Evolutionary conservation across 2,113 vertebrate species (phyloP), one percentile per base, ranked within the genome.

Genomic region (Uria aalge): DNA sequence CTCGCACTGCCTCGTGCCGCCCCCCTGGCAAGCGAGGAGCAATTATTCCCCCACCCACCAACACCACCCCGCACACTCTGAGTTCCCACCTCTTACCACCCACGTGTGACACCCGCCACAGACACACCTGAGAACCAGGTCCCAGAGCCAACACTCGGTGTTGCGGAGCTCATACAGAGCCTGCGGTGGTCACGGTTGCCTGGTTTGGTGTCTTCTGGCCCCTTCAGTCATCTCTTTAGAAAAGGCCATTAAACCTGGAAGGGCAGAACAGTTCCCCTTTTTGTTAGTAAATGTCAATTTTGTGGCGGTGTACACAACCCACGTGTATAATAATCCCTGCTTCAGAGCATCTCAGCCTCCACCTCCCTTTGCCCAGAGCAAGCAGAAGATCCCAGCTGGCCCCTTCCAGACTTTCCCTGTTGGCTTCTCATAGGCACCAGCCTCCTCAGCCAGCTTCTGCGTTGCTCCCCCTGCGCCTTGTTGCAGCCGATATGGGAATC

Each of bases 41-140:
- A 21, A 12, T 10, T 64, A 32, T 23, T 4, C 2, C 29, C 12
- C 23, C 23, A 8, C 5, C 22, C 18, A 9, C 6, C 19, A 48
- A 19, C 36, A 24, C 23, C 56, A 38, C 3, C 56, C 77, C 38
- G 15, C 14, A 41, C 7, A 3, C 27, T 59, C 47, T 8, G 29
- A 3, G 26, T 57, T 73, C 75, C 57, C 40, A 36, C 6, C 50
- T 86, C 10, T 34, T 22, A 4, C 8, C 4, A 6, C 15, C 53
- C 23, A 6, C 1, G 4, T 38, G 23, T 0, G 5, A 45, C 15
- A 30, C 29, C 14, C 40, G 30, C 26, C 45, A 11, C 38, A 85
- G 64, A 32, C 13, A 30, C 22, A 45, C 0, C 0, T 1, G 30
- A 53, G 1, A 34, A 24, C 11, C 29, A 40, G n/a, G 15, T 59